Conservation (phyloP, 37 sponge, comb jelly and placozoan genomes). For the Ianthella basta region DNA sequence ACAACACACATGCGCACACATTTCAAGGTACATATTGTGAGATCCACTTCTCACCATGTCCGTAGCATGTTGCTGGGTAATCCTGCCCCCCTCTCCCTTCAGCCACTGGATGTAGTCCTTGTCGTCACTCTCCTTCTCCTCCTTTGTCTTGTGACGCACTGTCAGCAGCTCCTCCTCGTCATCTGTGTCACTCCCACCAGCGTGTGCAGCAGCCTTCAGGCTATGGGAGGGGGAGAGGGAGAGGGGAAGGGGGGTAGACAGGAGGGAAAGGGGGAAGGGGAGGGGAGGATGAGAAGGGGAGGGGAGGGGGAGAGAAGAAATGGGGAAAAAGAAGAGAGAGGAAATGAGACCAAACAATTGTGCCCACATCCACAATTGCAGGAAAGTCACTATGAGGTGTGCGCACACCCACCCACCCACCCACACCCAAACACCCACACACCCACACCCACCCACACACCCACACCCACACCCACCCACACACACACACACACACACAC, state of each 20-base stretch:
- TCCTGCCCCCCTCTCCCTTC: conserved; percentile 59
- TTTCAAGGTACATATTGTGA: no score
- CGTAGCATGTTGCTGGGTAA: conserved; percentile 27
- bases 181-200: not conserved
- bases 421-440: no score
- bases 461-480: no score
- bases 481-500: no score
- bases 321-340: not conserved
- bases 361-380: not conserved
- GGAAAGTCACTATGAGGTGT: not conserved
- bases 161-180: conserved; percentile 25
- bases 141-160: conserved; percentile 31
- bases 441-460: no score
- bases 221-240: not conserved
- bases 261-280: no score
- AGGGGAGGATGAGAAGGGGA: no score
- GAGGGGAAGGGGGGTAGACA: no score
- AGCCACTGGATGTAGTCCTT: conserved; percentile 84
- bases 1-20: not conserved
- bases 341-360: not conserved
- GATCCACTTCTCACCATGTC: conserved; percentile 53
- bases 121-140: conserved; percentile 74
- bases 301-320: no score
- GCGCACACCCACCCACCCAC: not conserved
- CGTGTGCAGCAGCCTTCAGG: not conserved